A percentile compares a stretch with the other conserved stretches of the same genome.
phyloP scores from a whole-genome alignment of 2,888 invertebrate species.

The Blastobasis adustella region DNA sequence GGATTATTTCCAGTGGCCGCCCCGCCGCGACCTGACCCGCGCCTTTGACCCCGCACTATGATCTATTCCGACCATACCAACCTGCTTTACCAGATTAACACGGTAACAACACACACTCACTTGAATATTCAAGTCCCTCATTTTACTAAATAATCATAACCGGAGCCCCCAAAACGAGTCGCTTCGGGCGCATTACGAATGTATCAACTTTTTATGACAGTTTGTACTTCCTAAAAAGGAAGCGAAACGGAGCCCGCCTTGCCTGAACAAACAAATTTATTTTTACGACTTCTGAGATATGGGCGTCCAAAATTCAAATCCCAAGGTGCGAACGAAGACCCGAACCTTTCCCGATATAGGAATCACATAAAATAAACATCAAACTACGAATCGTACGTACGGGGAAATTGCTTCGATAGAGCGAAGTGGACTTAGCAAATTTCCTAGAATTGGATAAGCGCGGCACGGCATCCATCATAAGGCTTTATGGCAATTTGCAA shows the following conservation, averaged over 20 bases:
- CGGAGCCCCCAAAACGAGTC: too few species aligned
- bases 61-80: conserved; percentile 51
- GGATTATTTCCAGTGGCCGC: conserved; percentile 52
- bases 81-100: conserved; percentile 56
- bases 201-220: too few species aligned
- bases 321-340: background rate
- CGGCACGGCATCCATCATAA: background rate
- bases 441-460: too few species aligned
- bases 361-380: too few species aligned
- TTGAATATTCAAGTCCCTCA: conserved; percentile 34
- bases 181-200: too few species aligned
- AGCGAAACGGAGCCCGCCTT: background rate
- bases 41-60: conserved; percentile 57
- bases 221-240: too few species aligned
- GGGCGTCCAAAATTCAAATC: background rate
- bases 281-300: conserved; percentile 1
- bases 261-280: conserved; percentile 2
- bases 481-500: conserved; percentile 5
- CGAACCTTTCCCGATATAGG: background rate
- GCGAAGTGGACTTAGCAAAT: too few species aligned
- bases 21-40: conserved; percentile 53
- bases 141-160: conserved; percentile 18
- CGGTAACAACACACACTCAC: conserved; percentile 43
- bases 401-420: too few species aligned
- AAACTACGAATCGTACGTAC: too few species aligned